Evolutionary conservation across 2,797 vertebrate genomes (phyloP).

Genomic region (Harpagifer antarcticus): DNA sequence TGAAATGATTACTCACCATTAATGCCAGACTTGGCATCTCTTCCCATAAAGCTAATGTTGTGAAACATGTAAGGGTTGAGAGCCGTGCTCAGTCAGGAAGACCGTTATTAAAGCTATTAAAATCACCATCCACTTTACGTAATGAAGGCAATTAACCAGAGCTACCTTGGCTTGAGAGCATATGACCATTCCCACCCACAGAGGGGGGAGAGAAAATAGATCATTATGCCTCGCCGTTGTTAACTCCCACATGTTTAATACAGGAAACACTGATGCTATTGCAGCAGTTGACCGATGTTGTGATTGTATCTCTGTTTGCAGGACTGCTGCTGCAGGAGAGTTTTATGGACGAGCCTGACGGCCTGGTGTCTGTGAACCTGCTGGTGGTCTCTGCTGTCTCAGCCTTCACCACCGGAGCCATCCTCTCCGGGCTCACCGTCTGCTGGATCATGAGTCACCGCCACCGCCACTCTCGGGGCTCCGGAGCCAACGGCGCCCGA

Average conservation of each 20-base stretch:
- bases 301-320: conserved; percentile 51
- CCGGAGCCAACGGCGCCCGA: conserved; percentile 78
- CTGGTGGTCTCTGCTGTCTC: conserved; percentile 95
- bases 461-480: conserved; percentile 83
- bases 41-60: conserved; percentile 75
- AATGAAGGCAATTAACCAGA: conserved; percentile 83
- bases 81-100: conserved; percentile 82
- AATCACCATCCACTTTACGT: conserved; percentile 85
- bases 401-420: conserved; percentile 93
- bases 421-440: conserved; percentile 93
- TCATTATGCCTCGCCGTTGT: conserved; percentile 50
- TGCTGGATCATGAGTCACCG: conserved; percentile 97
- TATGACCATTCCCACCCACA: conserved; percentile 65
- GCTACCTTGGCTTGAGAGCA: conserved; percentile 68
- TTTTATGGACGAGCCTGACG: conserved; percentile 92
- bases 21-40: conserved; percentile 53
- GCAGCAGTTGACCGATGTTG: conserved; percentile 38
- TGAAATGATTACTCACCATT: conserved; percentile 53
- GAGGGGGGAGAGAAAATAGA: conserved; percentile 62
- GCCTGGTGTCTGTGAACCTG: conserved; percentile 94
- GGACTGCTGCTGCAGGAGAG: conserved; percentile 88
- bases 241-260: conserved; percentile 61
- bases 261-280: conserved; percentile 56
- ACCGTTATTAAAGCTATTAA: conserved; percentile 84
- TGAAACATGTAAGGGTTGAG: conserved; percentile 71